A percentile compares a stretch with the other conserved stretches of the same genome.
Evolutionary conservation across 2,797 vertebrate genomes (phyloP).

Genomic region (Gadopsis marmoratus): DNA sequence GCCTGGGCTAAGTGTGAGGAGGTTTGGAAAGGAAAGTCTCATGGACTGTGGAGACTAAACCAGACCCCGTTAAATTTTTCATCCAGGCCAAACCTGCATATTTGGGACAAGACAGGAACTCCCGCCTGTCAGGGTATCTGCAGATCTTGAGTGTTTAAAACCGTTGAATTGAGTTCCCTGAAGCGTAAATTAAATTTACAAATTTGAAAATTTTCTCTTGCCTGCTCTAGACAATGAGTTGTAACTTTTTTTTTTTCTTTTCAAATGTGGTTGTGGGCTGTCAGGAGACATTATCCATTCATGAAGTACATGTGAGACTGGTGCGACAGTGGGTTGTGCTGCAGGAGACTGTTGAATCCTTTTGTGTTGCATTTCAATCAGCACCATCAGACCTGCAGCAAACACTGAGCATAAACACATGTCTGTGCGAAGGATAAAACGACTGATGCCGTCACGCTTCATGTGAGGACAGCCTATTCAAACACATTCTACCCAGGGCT

Average conservation of each 20-base stretch:
- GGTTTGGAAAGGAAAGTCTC: slow-evolving; percentile 15
- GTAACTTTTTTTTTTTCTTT: not conserved
- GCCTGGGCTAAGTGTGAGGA: slow-evolving; percentile 18
- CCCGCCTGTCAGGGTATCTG: slow-evolving; percentile 9
- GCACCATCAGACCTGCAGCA: not conserved
- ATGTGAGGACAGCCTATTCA: not conserved
- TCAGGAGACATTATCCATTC: slow-evolving; percentile 2
- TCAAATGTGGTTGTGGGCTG: not conserved
- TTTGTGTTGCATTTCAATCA: not conserved
- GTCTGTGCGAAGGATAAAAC: not conserved
- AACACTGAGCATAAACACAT: not conserved
- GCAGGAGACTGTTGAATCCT: not conserved
- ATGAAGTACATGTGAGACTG: slow-evolving; percentile 13
- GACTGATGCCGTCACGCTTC: not conserved
- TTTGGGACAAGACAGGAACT: slow-evolving; percentile 15
- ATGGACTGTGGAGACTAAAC: not conserved
- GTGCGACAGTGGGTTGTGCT: not conserved
- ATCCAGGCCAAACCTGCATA: slow-evolving; percentile 17
- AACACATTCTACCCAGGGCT: not conserved
- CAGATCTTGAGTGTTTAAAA: slow-evolving; percentile 21
- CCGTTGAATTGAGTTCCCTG: not conserved
- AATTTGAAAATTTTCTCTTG: slow-evolving; percentile 12
- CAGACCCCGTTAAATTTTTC: slow-evolving; percentile 18
- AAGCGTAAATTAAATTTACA: slow-evolving; percentile 15
- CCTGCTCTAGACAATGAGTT: slow-evolving; percentile 7